Evolutionary conservation across 2,888 invertebrate species (phyloP).

Genomic region (Tetranychus truncatus): DNA sequence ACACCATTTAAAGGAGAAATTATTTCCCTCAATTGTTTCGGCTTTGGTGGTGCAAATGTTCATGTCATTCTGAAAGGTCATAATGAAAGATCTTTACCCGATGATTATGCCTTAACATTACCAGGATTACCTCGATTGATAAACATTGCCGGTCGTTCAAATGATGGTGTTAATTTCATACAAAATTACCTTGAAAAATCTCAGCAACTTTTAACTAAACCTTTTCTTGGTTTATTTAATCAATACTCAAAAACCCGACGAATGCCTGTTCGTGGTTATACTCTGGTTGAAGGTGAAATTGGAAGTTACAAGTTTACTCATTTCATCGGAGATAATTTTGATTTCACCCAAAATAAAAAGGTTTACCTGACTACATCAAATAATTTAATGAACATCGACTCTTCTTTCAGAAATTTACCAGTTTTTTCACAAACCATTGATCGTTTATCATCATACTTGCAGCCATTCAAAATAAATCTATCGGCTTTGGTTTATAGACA

Average conservation of each 20-base stretch:
- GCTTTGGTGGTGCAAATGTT: constrained; percentile 37
- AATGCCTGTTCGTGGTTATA: constrained; percentile 21
- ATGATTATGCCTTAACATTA: neutral
- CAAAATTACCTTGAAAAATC: constrained; percentile 40
- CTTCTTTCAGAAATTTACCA: neutral
- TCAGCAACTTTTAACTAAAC: constrained; percentile 42
- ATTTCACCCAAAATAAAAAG: neutral
- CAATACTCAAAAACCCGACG: constrained; percentile 42
- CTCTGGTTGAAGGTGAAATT: neutral
- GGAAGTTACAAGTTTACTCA: neutral
- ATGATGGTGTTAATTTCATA: constrained; percentile 49
- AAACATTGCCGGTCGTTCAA: constrained; percentile 64
- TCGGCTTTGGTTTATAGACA: neutral
- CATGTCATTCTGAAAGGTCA: constrained; percentile 28
- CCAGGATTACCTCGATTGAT: constrained; percentile 32
- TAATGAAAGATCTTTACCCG: constrained; percentile 41
- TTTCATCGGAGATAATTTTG: neutral
- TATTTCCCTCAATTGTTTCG: constrained; percentile 40
- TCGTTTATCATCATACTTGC: neutral
- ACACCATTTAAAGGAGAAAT: constrained; percentile 34
- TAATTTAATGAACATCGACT: neutral
- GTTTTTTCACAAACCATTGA: neutral
- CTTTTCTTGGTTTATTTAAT: constrained; percentile 55
- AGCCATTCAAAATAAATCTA: neutral
- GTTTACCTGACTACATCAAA: neutral